Conservation (phyloP, 1,140 invertebrate species). For the Penaeus japonicus region DNA sequence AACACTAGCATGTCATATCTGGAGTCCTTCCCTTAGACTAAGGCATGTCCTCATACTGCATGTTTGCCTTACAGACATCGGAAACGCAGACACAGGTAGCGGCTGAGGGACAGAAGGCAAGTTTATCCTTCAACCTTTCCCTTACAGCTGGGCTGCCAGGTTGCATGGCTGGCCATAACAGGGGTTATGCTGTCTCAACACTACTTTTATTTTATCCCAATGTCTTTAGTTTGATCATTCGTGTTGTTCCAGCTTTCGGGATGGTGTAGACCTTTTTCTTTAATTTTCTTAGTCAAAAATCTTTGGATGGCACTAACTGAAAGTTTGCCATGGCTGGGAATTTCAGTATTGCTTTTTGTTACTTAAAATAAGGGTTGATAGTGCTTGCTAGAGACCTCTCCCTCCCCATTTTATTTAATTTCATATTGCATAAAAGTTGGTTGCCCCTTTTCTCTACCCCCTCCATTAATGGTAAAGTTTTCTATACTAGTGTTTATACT, state of each 20-base stretch:
- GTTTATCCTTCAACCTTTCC: constrained; percentile 54
- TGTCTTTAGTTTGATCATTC: neutral
- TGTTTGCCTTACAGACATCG: constrained; percentile 54
- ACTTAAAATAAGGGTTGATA: too few species aligned
- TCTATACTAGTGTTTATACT: too few species aligned
- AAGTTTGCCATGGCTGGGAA: neutral
- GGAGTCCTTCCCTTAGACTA: constrained; percentile 54
- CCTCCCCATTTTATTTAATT: too few species aligned
- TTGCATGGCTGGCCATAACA: constrained; percentile 52
- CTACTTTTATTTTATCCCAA: neutral
- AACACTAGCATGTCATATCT: constrained; percentile 49
- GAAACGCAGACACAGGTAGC: constrained; percentile 51
- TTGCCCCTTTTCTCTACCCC: too few species aligned
- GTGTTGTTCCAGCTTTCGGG: constrained; percentile 42
- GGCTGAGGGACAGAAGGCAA: constrained; percentile 48
- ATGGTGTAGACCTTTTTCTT: neutral
- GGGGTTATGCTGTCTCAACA: constrained; percentile 16
- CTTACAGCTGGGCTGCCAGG: constrained; percentile 54
- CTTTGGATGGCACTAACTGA: neutral
- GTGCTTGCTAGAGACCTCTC: too few species aligned
- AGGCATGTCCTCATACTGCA: constrained; percentile 53
- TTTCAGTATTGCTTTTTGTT: too few species aligned
- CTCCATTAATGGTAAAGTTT: too few species aligned
- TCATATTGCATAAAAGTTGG: too few species aligned
- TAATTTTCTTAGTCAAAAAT: neutral